Conservation (phyloP, 2,888 invertebrate species). For the Iselma pallidipennis region DNA sequence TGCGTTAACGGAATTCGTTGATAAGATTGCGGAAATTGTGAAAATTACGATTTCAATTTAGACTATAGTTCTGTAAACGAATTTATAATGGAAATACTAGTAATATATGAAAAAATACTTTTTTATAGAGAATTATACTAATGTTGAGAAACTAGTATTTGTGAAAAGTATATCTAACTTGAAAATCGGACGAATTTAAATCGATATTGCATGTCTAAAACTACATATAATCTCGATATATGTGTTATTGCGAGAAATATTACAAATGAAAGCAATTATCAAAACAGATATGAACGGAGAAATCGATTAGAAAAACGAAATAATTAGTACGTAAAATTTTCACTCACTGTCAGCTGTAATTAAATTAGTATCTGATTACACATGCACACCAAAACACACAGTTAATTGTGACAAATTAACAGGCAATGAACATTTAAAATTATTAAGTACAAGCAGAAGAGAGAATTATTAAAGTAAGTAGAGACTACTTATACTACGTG, state of each 20-base stretch:
- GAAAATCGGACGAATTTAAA: slow-evolving; percentile 20
- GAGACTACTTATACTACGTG: slow-evolving; percentile 1
- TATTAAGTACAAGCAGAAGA: slow-evolving; percentile 4
- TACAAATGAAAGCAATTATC: slow-evolving; percentile 35
- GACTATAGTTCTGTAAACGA: not conserved
- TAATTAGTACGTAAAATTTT: slow-evolving; percentile 17
- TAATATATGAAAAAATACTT: too few species aligned
- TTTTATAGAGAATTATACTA: too few species aligned
- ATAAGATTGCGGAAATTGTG: slow-evolving; percentile 4
- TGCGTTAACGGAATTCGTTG: not conserved
- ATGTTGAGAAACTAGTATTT: too few species aligned
- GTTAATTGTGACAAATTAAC: not conserved
- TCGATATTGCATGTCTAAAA: slow-evolving; percentile 32
- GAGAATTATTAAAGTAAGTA: slow-evolving; percentile 11
- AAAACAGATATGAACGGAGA: slow-evolving; percentile 25
- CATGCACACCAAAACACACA: too few species aligned
- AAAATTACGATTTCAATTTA: slow-evolving; percentile 4
- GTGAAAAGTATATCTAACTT: slow-evolving; percentile 13
- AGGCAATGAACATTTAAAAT: slow-evolving; percentile 9
- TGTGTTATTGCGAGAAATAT: slow-evolving; percentile 31
- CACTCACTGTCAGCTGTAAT: not conserved
- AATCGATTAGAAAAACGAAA: slow-evolving; percentile 4
- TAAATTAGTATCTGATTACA: not conserved
- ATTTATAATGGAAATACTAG: too few species aligned
- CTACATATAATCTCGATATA: slow-evolving; percentile 26